phyloP scores from a whole-genome alignment of 2,113 vertebrate species.

The Chionis minor region DNA sequence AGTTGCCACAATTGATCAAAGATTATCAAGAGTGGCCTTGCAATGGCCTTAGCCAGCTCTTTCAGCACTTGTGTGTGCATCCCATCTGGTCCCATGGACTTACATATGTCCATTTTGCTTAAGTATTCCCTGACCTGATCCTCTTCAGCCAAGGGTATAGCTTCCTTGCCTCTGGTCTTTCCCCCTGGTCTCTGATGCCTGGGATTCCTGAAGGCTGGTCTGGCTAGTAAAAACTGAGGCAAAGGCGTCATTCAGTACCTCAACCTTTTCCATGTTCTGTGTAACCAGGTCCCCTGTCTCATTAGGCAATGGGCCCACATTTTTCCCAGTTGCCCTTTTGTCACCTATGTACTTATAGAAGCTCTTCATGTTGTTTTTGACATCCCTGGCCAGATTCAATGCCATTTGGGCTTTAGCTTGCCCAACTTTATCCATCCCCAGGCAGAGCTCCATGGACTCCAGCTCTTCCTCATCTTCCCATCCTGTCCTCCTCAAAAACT shows the following conservation, averaged over 20 bases:
- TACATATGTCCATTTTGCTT: not conserved
- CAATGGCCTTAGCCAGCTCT: not conserved
- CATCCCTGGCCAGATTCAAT: not conserved
- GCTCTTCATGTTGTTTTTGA: not conserved
- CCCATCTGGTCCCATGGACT: not conserved
- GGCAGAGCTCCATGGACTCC: not conserved
- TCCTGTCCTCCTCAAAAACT: not conserved
- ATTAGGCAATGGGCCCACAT: not conserved
- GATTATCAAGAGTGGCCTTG: not conserved
- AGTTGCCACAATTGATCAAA: not conserved
- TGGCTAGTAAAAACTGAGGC: not conserved
- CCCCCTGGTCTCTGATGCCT: not conserved
- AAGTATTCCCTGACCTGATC: not conserved
- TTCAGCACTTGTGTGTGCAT: not conserved
- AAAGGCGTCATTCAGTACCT: not conserved
- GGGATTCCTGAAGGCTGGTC: not conserved
- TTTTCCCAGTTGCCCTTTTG: not conserved
- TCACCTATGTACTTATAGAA: not conserved
- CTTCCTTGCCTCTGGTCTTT: not conserved
- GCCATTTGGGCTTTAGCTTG: not conserved
- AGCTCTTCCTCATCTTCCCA: not conserved
- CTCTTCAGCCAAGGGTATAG: not conserved
- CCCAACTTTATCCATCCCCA: not conserved
- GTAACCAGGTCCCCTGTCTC: not conserved
- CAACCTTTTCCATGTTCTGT: not conserved